Base-by-base conservation (phyloP, 2,113 vertebrate genomes). In the Cariama cristata region DNA sequence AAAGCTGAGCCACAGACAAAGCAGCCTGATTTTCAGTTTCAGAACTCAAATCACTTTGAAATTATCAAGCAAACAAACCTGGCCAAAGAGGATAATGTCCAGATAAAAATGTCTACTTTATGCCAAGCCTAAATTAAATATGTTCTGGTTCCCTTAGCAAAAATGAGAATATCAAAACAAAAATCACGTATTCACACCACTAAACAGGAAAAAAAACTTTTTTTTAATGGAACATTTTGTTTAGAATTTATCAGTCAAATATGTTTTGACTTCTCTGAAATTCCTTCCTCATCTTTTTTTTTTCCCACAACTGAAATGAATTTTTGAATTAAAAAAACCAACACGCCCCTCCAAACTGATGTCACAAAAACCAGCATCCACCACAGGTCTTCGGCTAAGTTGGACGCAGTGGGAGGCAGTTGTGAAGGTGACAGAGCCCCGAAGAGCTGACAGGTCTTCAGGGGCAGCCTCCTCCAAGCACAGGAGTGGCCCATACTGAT, bases 151-250 rank as follows among this genome's bases (percentile, higher is more conserved):
- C 49, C 33, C 21, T 60, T 66, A 55, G 27, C 12, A 77, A 93
- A 88, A 96, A 77, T 23, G 22, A 86, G n/a, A 92, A 19, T 83
- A 95, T 50, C 5, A 49, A 73, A 94, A 66, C 16, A 77, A 64
- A 76, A 63, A 66, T 49, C 1, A 44, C 13, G 24, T 73, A 55
- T 14, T 63, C 33, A 44, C 6, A 8, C 4, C 33, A 66, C 49
- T 62, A 66, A 76, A 62, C 4, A 58, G 33, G 35, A 73, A 72
- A 82, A 93, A 63, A 1, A 7, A 27, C 6, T 38, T 17, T 66
- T 59, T 68, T 89, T 47, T 49, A 35, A 56, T n/a, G n/a, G 40
- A 86, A 62, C 8, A 33, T 72, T 90, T 53, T 82, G 23, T 6
- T 92, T 82, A 56, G 13, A 64, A 72, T 60, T 88, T 64, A 45